Evolutionary conservation across 2,888 invertebrate genomes (phyloP).

Genomic region (Tryphoninae sp.): DNA sequence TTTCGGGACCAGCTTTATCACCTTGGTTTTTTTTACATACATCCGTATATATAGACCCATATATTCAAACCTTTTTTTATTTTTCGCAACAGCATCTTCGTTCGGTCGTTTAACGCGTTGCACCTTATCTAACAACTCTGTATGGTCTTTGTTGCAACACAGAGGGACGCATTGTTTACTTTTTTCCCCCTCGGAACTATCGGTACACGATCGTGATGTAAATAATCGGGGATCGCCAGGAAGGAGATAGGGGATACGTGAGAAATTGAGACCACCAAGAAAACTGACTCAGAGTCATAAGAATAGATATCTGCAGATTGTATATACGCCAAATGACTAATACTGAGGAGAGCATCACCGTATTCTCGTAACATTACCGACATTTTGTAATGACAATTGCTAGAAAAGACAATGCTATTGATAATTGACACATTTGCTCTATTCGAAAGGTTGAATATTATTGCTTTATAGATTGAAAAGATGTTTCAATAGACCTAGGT

Average conservation of each 20-base stretch:
- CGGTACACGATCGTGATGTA: slow-evolving; percentile 1
- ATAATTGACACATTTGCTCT: background rate
- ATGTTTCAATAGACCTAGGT: background rate
- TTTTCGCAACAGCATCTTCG: slow-evolving; percentile 33
- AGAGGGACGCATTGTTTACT: slow-evolving; percentile 48
- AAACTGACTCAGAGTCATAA: slow-evolving; percentile 73
- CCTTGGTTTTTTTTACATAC: slow-evolving; percentile 48
- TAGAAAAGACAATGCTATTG: background rate
- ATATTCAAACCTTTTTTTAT: background rate
- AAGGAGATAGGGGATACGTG: slow-evolving; percentile 1
- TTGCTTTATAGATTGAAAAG: background rate
- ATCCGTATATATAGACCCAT: slow-evolving; percentile 10
- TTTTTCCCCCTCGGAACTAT: slow-evolving; percentile 6
- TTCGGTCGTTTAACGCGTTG: background rate
- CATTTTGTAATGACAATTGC: background rate
- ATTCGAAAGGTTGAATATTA: background rate
- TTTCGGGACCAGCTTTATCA: slow-evolving; percentile 26
- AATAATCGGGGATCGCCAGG: slow-evolving; percentile 13
- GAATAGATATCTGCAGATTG: slow-evolving; percentile 67
- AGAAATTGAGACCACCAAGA: slow-evolving; percentile 66
- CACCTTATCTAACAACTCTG: slow-evolving; percentile 19
- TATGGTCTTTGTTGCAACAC: slow-evolving; percentile 41
- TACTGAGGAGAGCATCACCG: background rate
- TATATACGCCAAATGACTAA: slow-evolving; percentile 49
- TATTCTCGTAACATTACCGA: slow-evolving; percentile 9